Percentiles rank a stretch among this genome's conserved stretches.
These are phyloP conservation scores for Sarcophilus harrisii DNA, from an alignment of 2,797 vertebrate species.

Conservation along the genomic window DNA sequence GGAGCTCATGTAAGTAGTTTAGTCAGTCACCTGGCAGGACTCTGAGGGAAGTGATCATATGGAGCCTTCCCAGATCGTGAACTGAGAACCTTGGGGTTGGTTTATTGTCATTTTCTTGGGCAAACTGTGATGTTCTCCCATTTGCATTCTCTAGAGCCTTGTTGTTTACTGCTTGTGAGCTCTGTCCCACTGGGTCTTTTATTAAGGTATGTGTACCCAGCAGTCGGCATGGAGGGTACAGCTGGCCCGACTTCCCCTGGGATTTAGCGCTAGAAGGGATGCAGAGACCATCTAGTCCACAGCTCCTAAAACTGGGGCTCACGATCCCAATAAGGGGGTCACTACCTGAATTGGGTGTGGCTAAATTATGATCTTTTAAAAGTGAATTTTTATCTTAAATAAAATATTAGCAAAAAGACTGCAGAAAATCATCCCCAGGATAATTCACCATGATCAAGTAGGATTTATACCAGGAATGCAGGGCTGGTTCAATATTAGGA, in stretches of 20 bases:
- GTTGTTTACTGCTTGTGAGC: neutral
- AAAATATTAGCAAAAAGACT: too few relatives aligned
- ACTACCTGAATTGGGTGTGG: too few relatives aligned
- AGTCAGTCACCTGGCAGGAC: neutral
- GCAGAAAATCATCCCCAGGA: too few relatives aligned
- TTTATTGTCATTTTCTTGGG: slow-evolving; percentile 17
- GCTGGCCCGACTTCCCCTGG: neutral
- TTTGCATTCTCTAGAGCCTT: neutral
- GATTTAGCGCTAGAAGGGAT: neutral
- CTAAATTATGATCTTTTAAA: too few relatives aligned
- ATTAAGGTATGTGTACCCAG: neutral
- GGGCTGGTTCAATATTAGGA: too few relatives aligned
- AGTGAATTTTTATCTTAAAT: too few relatives aligned
- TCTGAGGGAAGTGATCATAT: neutral
- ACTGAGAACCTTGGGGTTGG: neutral
- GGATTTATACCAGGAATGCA: too few relatives aligned
- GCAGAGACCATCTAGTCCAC: neutral
- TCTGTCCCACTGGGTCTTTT: neutral
- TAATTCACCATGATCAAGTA: too few relatives aligned
- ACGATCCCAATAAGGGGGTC: too few relatives aligned
- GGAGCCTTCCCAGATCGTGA: too few relatives aligned
- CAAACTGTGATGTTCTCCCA: slow-evolving; percentile 7
- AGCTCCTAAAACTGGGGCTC: too few relatives aligned
- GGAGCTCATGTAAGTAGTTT: slow-evolving; percentile 7
- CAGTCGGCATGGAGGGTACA: neutral